phyloP scores from a whole-genome alignment of 2,888 invertebrate species.

The Diaperis boleti region DNA sequence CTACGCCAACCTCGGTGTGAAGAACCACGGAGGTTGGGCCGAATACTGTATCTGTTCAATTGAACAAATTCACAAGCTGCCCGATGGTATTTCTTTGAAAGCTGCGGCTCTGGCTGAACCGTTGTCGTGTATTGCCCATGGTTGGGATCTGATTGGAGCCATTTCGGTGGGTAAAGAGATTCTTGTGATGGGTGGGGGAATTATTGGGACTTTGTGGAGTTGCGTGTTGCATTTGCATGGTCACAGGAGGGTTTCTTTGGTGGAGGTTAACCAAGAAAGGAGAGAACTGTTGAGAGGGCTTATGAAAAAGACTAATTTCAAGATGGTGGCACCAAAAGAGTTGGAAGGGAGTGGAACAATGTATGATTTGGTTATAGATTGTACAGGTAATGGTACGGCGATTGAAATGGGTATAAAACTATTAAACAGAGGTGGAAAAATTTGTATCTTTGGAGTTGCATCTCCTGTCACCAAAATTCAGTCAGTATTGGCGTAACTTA shows the following conservation, averaged over 20 bases:
- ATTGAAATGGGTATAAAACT: slow-evolving; percentile 72
- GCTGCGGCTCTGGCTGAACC: slow-evolving; percentile 76
- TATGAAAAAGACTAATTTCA: slow-evolving; percentile 70
- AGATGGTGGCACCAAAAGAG: slow-evolving; percentile 68
- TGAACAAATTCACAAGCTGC: slow-evolving; percentile 14
- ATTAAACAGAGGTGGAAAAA: slow-evolving; percentile 71
- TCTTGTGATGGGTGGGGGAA: slow-evolving; percentile 76
- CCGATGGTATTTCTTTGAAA: neutral
- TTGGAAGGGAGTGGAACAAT: slow-evolving; percentile 63
- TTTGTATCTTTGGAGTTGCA: slow-evolving; percentile 78
- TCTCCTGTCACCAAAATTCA: slow-evolving; percentile 64
- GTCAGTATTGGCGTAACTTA: neutral
- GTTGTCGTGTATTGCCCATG: slow-evolving; percentile 76
- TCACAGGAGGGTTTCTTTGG: slow-evolving; percentile 74
- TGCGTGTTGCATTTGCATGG: slow-evolving; percentile 75
- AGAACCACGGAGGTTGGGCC: slow-evolving; percentile 14
- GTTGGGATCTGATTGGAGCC: slow-evolving; percentile 72
- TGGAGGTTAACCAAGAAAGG: slow-evolving; percentile 71
- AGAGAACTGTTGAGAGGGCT: slow-evolving; percentile 65
- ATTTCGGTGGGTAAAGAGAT: slow-evolving; percentile 71
- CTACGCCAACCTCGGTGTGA: slow-evolving; percentile 41
- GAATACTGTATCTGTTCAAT: slow-evolving; percentile 10
- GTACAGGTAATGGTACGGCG: slow-evolving; percentile 76
- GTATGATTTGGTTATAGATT: slow-evolving; percentile 76
- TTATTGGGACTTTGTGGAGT: slow-evolving; percentile 78